Evolutionary conservation across 2,113 vertebrate species (phyloP), one percentile per base, ranked within the genome.

Genomic region (Tragelaphus strepsiceros): DNA sequence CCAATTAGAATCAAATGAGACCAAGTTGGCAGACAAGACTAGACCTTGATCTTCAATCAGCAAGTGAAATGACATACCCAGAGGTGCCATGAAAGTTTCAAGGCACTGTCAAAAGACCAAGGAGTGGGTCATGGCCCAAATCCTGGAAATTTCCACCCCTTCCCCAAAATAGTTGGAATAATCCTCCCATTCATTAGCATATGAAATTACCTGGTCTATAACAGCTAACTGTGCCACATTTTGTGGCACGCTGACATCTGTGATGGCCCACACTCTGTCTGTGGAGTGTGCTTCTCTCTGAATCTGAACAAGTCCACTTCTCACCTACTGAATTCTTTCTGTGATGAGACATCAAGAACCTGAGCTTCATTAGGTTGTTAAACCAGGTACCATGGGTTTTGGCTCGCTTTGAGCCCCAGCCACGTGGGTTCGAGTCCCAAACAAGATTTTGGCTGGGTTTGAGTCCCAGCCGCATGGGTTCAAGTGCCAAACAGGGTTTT

Each of bases 341-440:
- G 19, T 22, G 10, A 35, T 22, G n/a, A 71, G n/a, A 39, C 67
- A 39, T 39, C 19, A 71, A 71, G 67, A 39, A 71, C n/a, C 5
- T 71, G 19, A 39, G 67, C n/a, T 71, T 71, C 67, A 22, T 12
- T 71, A 71, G n/a, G 67, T 39, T 11, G 9, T 71, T 39, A 71
- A 71, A 71, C n/a, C n/a, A 71, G n/a, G n/a, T 71, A 39, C n/a
- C 67, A 12, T 71, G n/a, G 17, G 19, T 22, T 71, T 71, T 71
- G n/a, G n/a, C 67, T 71, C 5, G 0, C 19, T 71, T 39, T 11
- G 64, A 71, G 64, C 11, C 64, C 64, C 64, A 71, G 64, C 9
- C n/a, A 71, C 0, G 1, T 71, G 64, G n/a, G n/a, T 35, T 35
- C 0, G 0, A 67, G 64, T 35, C 2, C 62, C 32, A 67, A 19